These are phyloP conservation scores for Chrysoperla carnea DNA, from an alignment of 1,140 invertebrate species.

Conservation along the genomic window DNA sequence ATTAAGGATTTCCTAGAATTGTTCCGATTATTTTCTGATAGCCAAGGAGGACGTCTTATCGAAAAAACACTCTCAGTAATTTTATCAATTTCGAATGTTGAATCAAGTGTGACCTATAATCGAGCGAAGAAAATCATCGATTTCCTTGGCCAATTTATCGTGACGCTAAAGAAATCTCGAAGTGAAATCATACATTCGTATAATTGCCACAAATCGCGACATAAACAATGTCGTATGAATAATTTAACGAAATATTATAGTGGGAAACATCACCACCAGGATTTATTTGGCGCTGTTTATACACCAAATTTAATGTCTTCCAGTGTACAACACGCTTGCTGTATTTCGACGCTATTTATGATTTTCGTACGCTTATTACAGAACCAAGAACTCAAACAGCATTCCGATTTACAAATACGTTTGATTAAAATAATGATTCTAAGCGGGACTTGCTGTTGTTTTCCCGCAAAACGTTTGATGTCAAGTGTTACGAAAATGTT, in stretches of 20 bases:
- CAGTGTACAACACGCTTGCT: constrained; percentile 24
- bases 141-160: constrained; percentile 34
- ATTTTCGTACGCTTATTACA: constrained; percentile 30
- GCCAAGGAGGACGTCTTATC: constrained; percentile 34
- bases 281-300: constrained; percentile 28
- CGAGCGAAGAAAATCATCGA: constrained; percentile 35
- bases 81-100: constrained; percentile 26
- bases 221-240: constrained; percentile 27
- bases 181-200: constrained; percentile 33
- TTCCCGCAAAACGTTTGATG: constrained; percentile 28
- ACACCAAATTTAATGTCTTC: constrained; percentile 14
- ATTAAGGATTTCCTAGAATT: constrained; percentile 38
- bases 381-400: constrained; percentile 23
- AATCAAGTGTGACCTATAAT: constrained; percentile 21
- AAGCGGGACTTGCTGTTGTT: constrained; percentile 44
- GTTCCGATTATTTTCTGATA: constrained; percentile 38
- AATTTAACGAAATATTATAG: constrained; percentile 11
- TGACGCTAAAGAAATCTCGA: constrained; percentile 32
- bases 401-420: constrained; percentile 24
- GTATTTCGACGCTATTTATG: constrained; percentile 35
- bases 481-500: constrained; percentile 21
- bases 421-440: constrained; percentile 32
- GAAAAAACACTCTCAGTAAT: constrained; percentile 35
- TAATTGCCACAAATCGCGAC: constrained; percentile 27
- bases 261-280: constrained; percentile 35